These are phyloP conservation scores for Palaemon carinicauda DNA, from an alignment of 1,140 invertebrate genomes.

Conservation along the genomic window DNA sequence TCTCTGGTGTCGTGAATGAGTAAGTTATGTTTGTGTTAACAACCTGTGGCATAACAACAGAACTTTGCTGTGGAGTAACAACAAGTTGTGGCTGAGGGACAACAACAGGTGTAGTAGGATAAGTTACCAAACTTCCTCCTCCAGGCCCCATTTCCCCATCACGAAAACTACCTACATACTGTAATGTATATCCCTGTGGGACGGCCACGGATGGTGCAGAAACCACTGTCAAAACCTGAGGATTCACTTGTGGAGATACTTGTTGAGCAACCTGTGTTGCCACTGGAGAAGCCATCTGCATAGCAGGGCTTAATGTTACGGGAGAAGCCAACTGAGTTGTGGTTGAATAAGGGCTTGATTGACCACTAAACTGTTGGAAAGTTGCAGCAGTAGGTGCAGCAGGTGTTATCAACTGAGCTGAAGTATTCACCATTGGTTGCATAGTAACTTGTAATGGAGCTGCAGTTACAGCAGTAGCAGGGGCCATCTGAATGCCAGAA, in stretches of 20 bases:
- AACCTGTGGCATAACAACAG: conserved; percentile 55
- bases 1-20: conserved; percentile 55
- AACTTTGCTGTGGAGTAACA: conserved; percentile 43
- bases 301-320: conserved; percentile 24
- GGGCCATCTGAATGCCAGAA: conserved; percentile 16
- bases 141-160: conserved; percentile 44
- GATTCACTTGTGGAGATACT: conserved; percentile 41
- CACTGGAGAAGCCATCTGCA: conserved; percentile 33
- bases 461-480: background rate
- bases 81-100: conserved; percentile 53
- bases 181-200: conserved; percentile 56
- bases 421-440: conserved; percentile 34
- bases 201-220: conserved; percentile 49
- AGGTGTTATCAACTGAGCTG: conserved; percentile 38
- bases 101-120: conserved; percentile 49
- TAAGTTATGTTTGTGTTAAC: conserved; percentile 60
- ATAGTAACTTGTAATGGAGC: conserved; percentile 39
- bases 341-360: conserved; percentile 23
- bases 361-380: conserved; percentile 41
- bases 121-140: conserved; percentile 40
- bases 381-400: background rate
- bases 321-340: conserved; percentile 33
- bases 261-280: conserved; percentile 39
- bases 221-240: conserved; percentile 49
- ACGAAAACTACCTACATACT: conserved; percentile 58